These are phyloP conservation scores for Plebejus melissa DNA, from an alignment of 2,888 invertebrate species.

Conservation along the genomic window DNA sequence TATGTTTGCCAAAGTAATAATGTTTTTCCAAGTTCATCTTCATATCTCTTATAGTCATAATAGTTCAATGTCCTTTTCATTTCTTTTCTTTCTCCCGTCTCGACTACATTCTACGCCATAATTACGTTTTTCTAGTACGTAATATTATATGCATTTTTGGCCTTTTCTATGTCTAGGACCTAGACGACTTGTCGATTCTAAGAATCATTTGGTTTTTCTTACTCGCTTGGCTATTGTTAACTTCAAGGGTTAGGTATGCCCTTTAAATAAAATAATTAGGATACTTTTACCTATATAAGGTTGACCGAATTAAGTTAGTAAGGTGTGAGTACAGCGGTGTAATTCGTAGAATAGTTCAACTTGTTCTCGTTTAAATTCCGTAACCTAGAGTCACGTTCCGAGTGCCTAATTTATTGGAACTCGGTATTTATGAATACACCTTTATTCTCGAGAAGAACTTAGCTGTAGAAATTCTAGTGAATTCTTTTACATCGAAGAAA, in stretches of 20 bases:
- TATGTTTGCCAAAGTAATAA: not conserved
- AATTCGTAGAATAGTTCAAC: slow-evolving; percentile 51
- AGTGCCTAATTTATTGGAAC: slow-evolving; percentile 27
- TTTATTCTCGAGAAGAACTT: slow-evolving; percentile 11
- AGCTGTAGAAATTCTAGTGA: slow-evolving; percentile 2
- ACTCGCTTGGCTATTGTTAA: too few relatives aligned
- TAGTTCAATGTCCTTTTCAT: too few relatives aligned
- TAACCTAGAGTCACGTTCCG: slow-evolving; percentile 50
- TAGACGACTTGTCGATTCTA: too few relatives aligned
- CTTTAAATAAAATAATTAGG: not conserved
- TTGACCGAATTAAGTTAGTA: not conserved
- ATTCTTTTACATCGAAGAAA: not conserved
- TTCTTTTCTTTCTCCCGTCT: too few relatives aligned
- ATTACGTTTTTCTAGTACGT: too few relatives aligned
- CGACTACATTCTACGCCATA: too few relatives aligned
- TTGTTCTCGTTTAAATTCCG: slow-evolving; percentile 59
- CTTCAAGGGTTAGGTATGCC: not conserved
- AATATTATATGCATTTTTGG: too few relatives aligned
- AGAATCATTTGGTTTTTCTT: too few relatives aligned
- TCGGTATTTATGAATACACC: slow-evolving; percentile 29
- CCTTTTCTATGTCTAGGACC: too few relatives aligned
- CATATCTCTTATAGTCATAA: too few relatives aligned
- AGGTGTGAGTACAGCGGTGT: slow-evolving; percentile 29
- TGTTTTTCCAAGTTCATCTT: not conserved
- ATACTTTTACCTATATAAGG: not conserved